Evolutionary conservation across 2,113 vertebrate species (phyloP).

Genomic region (Etheostoma cragini): DNA sequence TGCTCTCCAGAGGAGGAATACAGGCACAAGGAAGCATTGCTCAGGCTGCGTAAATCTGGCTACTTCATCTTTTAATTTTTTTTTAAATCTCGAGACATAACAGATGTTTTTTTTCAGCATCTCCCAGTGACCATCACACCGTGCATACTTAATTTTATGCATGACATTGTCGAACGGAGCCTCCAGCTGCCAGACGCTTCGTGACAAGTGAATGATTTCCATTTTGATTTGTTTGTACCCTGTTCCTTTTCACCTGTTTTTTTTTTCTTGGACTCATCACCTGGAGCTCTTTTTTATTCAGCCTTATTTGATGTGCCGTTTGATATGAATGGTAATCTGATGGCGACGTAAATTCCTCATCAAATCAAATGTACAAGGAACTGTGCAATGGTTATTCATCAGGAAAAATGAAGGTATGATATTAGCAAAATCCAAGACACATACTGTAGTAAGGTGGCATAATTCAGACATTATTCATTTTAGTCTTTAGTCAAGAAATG

Average conservation of each 20-base stretch:
- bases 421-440: constrained; percentile 27
- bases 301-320: constrained; percentile 58
- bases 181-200: constrained; percentile 77
- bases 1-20: constrained; percentile 64
- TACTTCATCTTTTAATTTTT: constrained; percentile 29
- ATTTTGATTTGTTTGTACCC: constrained; percentile 61
- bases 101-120: constrained; percentile 73
- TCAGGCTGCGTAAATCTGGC: constrained; percentile 41
- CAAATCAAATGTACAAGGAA: constrained; percentile 44
- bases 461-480: constrained; percentile 40
- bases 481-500: constrained; percentile 42
- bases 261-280: constrained; percentile 41
- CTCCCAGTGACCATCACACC: constrained; percentile 68
- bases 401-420: constrained; percentile 71
- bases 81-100: constrained; percentile 50
- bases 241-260: constrained; percentile 52
- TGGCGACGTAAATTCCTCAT: constrained; percentile 51
- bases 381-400: constrained; percentile 59
- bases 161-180: constrained; percentile 79
- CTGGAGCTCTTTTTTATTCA: constrained; percentile 41
- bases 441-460: constrained; percentile 49
- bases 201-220: constrained; percentile 80
- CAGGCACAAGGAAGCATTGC: constrained; percentile 55
- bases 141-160: constrained; percentile 71
- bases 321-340: constrained; percentile 55